Base-by-base conservation (phyloP, 2,113 vertebrate species). In the Myiopsitta monachus region DNA sequence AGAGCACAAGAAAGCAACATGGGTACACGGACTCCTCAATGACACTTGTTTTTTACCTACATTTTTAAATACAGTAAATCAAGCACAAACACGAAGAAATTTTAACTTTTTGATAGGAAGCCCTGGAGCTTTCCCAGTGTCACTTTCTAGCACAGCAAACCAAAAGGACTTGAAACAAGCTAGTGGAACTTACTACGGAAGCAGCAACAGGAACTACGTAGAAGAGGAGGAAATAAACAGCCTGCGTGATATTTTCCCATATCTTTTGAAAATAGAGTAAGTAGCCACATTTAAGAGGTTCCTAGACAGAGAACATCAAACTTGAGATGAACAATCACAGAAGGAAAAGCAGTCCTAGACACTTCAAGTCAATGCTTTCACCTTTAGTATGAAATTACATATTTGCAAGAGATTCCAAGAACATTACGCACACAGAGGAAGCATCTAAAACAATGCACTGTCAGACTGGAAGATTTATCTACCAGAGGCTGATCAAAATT, bases 21-120 rank as follows among this genome's bases (percentile, higher is more conserved):
- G 16, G 46, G 31, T 19, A 69, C 13, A 66, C 3, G 4, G 51
- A 41, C 13, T 31, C 18, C 18, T 24, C n/a, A 0, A 1, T 0
- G 3, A 83, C 27, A 61, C n/a, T 26, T 38, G 14, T 2, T 7
- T 85, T 62, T 69, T 33, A 31, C 18, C 22, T 47, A 41, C 1
- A 1, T 52, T 63, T 88, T 51, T 22, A 63, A 68, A 46, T 16
- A 57, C 4, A 52, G 8, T 28, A 76, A 52, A 43, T 27, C n/a
- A 66, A 69, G 44, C 18, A 83, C 46, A 79, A 77, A 67, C 4
- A 15, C 43, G n/a, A 77, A 41, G 22, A 23, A 62, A 78, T 14
- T 1, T 27, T 3, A 36, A 49, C 70, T 51, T 46, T 51, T n/a
- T 54, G 5, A 72, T 4, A 63, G 30, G 13, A 75, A 93, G 44